Evolutionary conservation across 2,113 vertebrate species (phyloP).

Genomic region (Alectura lathami): DNA sequence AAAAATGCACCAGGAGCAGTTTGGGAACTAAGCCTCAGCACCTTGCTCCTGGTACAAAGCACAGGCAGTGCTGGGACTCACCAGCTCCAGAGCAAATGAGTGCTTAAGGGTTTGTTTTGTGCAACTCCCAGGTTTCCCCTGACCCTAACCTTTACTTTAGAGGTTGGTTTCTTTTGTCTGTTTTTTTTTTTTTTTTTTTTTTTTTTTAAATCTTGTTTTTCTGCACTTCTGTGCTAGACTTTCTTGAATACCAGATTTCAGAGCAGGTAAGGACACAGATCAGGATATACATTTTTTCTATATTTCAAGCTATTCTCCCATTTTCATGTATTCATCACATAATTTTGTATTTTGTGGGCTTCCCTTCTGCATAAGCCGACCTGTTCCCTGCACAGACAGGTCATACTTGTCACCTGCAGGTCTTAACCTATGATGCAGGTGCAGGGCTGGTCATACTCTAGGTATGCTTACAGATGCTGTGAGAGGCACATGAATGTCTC

Average conservation of each 20-base stretch:
- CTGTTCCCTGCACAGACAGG: neutral
- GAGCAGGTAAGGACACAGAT: neutral
- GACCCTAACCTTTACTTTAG: neutral
- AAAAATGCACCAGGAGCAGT: neutral
- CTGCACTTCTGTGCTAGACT: neutral
- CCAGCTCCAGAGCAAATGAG: neutral
- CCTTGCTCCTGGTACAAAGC: neutral
- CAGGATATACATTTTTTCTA: neutral
- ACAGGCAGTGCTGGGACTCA: rapidly evolving
- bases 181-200: neutral
- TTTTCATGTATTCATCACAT: neutral
- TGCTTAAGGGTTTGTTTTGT: neutral
- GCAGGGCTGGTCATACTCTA: neutral
- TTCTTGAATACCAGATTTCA: neutral
- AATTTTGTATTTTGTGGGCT: neutral
- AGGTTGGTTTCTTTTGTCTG: neutral
- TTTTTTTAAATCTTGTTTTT: too few species aligned
- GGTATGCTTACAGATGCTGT: neutral
- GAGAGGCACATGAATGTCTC: neutral
- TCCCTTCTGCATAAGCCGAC: neutral
- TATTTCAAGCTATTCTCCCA: neutral
- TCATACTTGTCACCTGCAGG: neutral
- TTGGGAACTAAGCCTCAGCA: neutral
- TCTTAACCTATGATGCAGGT: neutral
- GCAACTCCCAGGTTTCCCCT: neutral